Percentiles rank a stretch among this genome's conserved stretches.
These are phyloP conservation scores for Platanista minor DNA, from an alignment of 2,113 vertebrate genomes.

Conservation along the genomic window DNA sequence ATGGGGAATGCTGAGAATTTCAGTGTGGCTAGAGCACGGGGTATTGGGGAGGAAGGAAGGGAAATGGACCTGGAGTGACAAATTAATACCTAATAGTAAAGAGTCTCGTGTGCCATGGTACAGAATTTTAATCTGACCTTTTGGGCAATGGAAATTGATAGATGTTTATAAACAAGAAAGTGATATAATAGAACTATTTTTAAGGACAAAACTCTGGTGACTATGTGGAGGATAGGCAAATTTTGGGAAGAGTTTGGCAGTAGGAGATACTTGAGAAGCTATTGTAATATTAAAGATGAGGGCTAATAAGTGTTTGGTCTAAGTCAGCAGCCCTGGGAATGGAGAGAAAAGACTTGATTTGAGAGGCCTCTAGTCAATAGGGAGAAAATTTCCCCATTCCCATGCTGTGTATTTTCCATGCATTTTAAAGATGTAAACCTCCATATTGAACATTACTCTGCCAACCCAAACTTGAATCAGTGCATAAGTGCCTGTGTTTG, in stretches of 20 bases:
- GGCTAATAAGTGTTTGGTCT: not conserved
- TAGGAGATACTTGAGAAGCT: not conserved
- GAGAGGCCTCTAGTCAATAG: not conserved
- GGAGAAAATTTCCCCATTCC: not conserved
- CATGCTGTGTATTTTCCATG: not conserved
- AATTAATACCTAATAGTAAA: not conserved
- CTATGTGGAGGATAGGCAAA: not conserved
- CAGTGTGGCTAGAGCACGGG: not conserved
- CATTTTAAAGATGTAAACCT: not conserved
- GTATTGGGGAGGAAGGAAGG: not conserved
- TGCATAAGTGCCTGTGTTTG: constrained; percentile 41
- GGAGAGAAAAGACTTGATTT: not conserved
- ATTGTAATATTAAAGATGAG: not conserved
- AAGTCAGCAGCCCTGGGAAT: not conserved
- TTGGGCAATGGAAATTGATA: not conserved
- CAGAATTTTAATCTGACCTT: not conserved
- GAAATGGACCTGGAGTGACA: not conserved
- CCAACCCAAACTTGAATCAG: constrained; percentile 26
- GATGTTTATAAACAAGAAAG: not conserved
- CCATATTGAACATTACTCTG: not conserved
- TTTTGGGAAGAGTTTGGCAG: not conserved
- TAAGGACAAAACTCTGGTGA: not conserved
- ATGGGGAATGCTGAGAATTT: not conserved
- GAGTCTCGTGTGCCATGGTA: not conserved
- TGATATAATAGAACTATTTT: not conserved